Evolutionary conservation across 92 coral and sea anemone species (phyloP).

Genomic region (Metridium senile): DNA sequence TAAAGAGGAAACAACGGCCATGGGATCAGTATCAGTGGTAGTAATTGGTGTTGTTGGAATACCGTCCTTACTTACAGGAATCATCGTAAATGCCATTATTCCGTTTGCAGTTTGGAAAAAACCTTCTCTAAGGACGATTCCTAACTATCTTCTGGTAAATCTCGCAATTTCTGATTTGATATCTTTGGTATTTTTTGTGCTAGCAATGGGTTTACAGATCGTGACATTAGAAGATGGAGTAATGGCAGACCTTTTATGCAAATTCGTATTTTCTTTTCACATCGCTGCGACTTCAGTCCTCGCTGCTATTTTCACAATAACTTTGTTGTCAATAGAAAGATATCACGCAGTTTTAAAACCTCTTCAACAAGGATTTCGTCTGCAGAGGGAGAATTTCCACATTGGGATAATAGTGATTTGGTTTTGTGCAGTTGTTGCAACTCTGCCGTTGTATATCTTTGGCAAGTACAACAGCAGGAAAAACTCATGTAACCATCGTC

Average conservation of each 20-base stretch:
- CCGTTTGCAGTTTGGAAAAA: slow-evolving; percentile 11
- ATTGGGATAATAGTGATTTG: background rate
- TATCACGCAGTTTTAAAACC: slow-evolving; percentile 32
- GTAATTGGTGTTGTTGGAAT: background rate
- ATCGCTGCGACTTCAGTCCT: background rate
- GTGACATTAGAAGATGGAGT: background rate
- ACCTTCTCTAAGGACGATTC: background rate
- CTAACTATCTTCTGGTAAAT: slow-evolving; percentile 24
- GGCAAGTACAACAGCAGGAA: background rate
- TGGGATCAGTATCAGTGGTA: too few relatives aligned
- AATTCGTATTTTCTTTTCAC: slow-evolving; percentile 7
- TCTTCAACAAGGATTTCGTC: slow-evolving; percentile 1
- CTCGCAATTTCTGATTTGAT: slow-evolving; percentile 10
- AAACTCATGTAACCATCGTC: background rate
- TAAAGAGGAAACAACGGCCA: too few relatives aligned
- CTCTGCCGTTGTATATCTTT: slow-evolving; percentile 9
- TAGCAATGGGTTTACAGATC: background rate
- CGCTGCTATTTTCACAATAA: slow-evolving; percentile 11
- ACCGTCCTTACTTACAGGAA: background rate
- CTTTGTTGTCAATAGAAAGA: slow-evolving; percentile 23
- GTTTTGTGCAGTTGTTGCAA: background rate
- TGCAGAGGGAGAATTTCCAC: slow-evolving; percentile 6
- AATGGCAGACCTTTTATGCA: slow-evolving; percentile 11
- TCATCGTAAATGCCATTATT: slow-evolving; percentile 3
- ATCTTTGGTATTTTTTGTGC: slow-evolving; percentile 2